These are phyloP conservation scores for Encarsia formosa DNA, from an alignment of 2,888 invertebrate species.

Conservation along the genomic window DNA sequence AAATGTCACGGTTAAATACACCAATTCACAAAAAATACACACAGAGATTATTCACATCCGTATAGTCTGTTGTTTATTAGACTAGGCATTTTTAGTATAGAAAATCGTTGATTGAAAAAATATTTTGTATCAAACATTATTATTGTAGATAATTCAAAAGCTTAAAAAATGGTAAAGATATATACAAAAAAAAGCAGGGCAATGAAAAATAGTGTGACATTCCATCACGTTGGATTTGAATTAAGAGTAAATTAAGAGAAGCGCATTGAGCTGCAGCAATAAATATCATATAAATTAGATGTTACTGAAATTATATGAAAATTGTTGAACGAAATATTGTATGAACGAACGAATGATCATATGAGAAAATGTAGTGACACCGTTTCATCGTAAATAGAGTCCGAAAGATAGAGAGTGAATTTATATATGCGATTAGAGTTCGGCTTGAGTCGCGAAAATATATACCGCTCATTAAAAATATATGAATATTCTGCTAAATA, in stretches of 20 bases:
- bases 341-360: constrained; percentile 3
- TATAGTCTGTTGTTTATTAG: no score
- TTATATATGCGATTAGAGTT: not conserved
- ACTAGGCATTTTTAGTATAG: no score
- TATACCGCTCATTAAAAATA: no score
- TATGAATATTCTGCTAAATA: no score
- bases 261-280: constrained; percentile 55
- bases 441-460: not conserved
- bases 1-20: no score
- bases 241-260: no score
- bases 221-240: no score
- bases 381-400: not conserved
- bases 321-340: not conserved
- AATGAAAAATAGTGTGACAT: not conserved
- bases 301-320: constrained; percentile 34
- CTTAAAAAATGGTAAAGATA: not conserved
- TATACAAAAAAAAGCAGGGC: not conserved
- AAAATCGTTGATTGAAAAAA: constrained; percentile 19
- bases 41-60: no score
- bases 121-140: constrained; percentile 27
- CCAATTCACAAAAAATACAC: no score
- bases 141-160: constrained; percentile 2
- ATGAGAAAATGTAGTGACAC: not conserved
- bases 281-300: constrained; percentile 49
- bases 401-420: not conserved